phyloP scores from a whole-genome alignment of 37 sponge, comb jelly and placozoan genomes.

The Mnemiopsis leidyi region DNA sequence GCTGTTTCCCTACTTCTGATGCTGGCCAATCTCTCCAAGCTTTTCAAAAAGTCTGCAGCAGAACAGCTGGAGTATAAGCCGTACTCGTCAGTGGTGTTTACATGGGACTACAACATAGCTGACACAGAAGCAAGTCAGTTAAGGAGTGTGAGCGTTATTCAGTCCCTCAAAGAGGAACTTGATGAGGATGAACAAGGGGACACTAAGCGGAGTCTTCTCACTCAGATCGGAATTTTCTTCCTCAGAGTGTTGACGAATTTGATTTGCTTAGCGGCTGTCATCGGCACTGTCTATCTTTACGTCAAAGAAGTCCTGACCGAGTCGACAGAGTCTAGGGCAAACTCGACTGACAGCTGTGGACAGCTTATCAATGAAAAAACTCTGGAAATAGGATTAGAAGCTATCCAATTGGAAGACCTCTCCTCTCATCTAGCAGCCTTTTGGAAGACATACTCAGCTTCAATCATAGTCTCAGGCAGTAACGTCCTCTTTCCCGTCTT shows the following conservation, averaged over 20 bases:
- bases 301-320: background rate
- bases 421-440: background rate
- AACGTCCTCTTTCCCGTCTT: conserved; percentile 1
- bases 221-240: background rate
- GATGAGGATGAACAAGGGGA: background rate
- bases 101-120: background rate
- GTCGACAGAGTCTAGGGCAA: background rate
- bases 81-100: background rate
- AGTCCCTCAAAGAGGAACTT: conserved; percentile 1
- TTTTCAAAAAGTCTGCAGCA: background rate
- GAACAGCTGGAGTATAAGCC: background rate
- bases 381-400: no score
- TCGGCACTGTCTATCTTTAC: background rate
- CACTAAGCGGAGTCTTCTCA: background rate
- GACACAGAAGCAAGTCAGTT: background rate
- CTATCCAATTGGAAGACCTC: no score
- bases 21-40: background rate
- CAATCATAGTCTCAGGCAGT: background rate
- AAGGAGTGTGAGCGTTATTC: background rate
- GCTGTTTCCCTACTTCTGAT: background rate
- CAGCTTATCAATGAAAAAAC: background rate
- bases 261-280: background rate
- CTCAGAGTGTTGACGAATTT: background rate
- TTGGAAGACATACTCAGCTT: conserved; percentile 14
- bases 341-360: conserved; percentile 7